Conservation (phyloP, 37 sponge, comb jelly and placozoan species). For the Axinella damicornis region DNA sequence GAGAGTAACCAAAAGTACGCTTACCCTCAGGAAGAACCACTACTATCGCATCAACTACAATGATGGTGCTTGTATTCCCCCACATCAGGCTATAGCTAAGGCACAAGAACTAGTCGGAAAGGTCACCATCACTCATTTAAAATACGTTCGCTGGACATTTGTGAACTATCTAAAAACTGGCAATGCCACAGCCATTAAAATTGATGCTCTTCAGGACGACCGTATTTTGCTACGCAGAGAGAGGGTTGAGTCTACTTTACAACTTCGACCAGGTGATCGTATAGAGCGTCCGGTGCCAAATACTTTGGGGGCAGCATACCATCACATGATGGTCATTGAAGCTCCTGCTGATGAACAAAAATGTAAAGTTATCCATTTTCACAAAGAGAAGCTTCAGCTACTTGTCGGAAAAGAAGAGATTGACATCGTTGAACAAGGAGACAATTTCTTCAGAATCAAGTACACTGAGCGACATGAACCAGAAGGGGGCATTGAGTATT, state of each 20-base stretch:
- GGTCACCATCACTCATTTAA: neutral
- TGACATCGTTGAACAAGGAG: neutral
- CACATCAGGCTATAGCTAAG: neutral
- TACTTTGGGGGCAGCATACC: neutral
- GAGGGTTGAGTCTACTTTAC: slow-evolving; percentile 1
- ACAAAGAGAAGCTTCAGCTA: too few species aligned
- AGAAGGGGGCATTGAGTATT: neutral
- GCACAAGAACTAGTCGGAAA: neutral
- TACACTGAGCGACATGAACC: neutral
- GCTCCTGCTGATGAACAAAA: neutral
- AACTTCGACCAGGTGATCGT: slow-evolving; percentile 34
- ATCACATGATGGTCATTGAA: slow-evolving; percentile 29
- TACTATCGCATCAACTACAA: slow-evolving; percentile 17
- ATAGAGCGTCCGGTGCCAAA: neutral
- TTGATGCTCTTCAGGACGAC: slow-evolving; percentile 39
- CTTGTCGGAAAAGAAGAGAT: neutral
- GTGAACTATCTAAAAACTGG: slow-evolving; percentile 40
- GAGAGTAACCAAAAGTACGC: neutral
- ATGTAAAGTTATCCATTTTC: neutral
- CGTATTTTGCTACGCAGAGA: slow-evolving; percentile 22
- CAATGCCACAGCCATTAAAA: slow-evolving; percentile 6
- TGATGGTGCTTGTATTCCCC: neutral
- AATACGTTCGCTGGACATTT: too few species aligned
- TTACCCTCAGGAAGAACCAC: neutral
- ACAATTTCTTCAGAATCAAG: neutral